Evolutionary conservation across 1,140 invertebrate species (phyloP), one percentile per base, ranked within the genome.

Genomic region (Zaprionus taronus): DNA sequence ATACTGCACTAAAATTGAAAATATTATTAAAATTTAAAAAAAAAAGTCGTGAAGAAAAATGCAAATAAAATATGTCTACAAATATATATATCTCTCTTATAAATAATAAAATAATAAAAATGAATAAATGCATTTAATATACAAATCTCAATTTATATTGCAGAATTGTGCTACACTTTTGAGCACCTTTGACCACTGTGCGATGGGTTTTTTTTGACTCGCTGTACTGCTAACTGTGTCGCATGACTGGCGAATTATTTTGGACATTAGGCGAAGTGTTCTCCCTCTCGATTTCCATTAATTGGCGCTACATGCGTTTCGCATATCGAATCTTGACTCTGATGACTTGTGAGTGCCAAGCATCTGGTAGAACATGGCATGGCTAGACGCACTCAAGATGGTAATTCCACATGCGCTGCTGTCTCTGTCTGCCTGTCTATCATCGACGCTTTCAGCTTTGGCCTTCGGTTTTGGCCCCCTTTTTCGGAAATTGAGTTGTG

Each of bases 171-270:
- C 12, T 15, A 3, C 1, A 4, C 5, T 34, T 28, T 55, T 26
- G 63, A 53, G 5, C 17, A 22, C 4, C 26, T 58, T 24, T 17
- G 24, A 17, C 67, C 72, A 75, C 67, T 47, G 72, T 75, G 67
- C 72, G 17, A 53, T 61, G 26, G 20, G 26, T 31, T 22, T 17
- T 44, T 47, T 34, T 34, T 26, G 24, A 11, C n/a, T 2, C n/a
- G 44, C 62, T 41, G 51, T 49, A 17, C n/a, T 34, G 36, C 4
- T 47, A 62, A 38, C 31, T 44, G 31, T 70, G 66, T 20, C 58
- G 67, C 61, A 63, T 75, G 63, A 67, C 55, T 38, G 12, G 31
- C 63, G 17, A 72, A 41, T 53, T 38, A 53, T 72, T 41, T 67
- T 67, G 70, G 44, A 47, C 55, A 67, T 67, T 60, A 51, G 31